A percentile compares a stretch with the other conserved stretches of the same genome.
Conservation (phyloP, 2,113 vertebrate species). For the Cathartes aura region DNA sequence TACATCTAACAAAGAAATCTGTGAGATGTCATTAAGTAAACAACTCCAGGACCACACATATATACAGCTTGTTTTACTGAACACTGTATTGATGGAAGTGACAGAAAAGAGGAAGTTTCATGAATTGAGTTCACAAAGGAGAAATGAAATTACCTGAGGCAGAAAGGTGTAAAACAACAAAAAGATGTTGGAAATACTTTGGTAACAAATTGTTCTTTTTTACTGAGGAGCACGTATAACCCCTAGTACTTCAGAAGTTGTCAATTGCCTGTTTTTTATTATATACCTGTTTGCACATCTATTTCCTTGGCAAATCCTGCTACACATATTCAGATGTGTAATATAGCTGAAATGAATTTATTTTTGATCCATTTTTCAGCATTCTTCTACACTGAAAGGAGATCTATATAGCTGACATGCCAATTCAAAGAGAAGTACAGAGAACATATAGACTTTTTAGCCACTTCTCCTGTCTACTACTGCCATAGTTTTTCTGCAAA, state of each 20-base stretch:
- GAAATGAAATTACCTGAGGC: not conserved
- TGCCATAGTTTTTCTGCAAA: not conserved
- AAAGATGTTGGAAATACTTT: not conserved
- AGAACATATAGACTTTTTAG: not conserved
- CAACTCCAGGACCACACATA: not conserved
- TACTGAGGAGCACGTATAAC: fast-evolving
- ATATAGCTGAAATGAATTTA: not conserved
- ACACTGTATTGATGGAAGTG: not conserved
- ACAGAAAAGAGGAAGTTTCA: not conserved
- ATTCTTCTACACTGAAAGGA: not conserved
- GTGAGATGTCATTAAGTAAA: not conserved
- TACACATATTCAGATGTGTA: not conserved
- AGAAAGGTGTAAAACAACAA: not conserved
- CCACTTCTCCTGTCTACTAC: not conserved
- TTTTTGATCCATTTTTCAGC: not conserved
- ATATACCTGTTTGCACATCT: not conserved
- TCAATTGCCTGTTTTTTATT: not conserved
- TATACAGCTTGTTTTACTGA: not conserved
- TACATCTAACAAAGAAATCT: not conserved
- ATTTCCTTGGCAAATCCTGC: not conserved
- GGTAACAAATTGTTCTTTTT: not conserved
- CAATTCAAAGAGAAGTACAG: not conserved
- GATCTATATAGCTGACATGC: not conserved
- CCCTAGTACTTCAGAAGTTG: not conserved
- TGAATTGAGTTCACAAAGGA: not conserved